Percentiles rank a stretch among this genome's conserved stretches.
Conservation (phyloP, 2,888 invertebrate species). For the Scaptomyza cyrtandrae region DNA sequence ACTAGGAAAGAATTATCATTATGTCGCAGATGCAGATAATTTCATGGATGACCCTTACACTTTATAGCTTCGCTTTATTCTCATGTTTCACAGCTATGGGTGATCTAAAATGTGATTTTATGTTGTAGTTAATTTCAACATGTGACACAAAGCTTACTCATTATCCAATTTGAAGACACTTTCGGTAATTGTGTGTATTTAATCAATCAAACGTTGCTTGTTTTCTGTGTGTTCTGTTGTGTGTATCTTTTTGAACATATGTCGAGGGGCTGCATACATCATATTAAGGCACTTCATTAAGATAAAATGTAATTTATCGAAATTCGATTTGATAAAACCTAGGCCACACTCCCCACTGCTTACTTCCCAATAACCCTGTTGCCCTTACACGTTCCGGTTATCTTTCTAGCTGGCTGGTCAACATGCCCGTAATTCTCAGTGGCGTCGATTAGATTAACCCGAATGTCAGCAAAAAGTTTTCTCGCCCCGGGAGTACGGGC, state of each 20-base stretch:
- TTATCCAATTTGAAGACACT: conserved; percentile 28
- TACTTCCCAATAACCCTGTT: conserved; percentile 7
- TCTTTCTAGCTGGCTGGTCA: conserved; percentile 58
- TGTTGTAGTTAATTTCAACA: conserved; percentile 35
- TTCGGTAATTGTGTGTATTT: conserved; percentile 74
- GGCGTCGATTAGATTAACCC: conserved; percentile 76
- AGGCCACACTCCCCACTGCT: neutral
- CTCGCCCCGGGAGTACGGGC: neutral
- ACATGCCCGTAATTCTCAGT: conserved; percentile 70
- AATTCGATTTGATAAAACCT: conserved; percentile 55
- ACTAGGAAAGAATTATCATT: too few relatives aligned
- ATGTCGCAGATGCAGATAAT: too few relatives aligned
- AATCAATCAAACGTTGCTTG: conserved; percentile 75
- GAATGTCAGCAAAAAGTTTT: conserved; percentile 13
- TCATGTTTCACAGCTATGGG: neutral
- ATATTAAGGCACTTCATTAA: conserved; percentile 71
- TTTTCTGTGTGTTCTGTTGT: too few relatives aligned
- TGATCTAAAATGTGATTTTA: conserved; percentile 13
- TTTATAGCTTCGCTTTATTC: neutral
- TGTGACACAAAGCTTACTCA: conserved; percentile 34
- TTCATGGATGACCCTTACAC: neutral
- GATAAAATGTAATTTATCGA: conserved; percentile 78
- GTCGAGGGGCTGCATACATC: conserved; percentile 34
- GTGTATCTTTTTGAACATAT: conserved; percentile 44
- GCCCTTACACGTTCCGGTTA: conserved; percentile 60